Conservation (phyloP, 2,797 vertebrate species). For the Notolabrus celidotus region DNA sequence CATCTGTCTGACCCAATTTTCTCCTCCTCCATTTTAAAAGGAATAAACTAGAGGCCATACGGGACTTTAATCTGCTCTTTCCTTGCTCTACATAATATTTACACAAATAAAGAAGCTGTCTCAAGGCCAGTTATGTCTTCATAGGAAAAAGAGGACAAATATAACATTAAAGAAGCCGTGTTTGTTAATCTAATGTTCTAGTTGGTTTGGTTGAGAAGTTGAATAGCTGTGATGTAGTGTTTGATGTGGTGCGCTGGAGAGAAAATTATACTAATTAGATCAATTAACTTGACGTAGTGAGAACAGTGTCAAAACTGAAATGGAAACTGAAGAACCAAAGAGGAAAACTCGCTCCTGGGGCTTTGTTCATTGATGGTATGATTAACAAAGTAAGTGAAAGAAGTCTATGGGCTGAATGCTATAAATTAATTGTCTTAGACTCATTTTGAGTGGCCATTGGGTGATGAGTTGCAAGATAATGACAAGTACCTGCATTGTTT, state of each 20-base stretch:
- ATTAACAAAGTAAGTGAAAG: slow-evolving; percentile 26
- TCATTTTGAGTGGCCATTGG: slow-evolving; percentile 8
- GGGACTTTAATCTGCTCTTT: slow-evolving; percentile 45
- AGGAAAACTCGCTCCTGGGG: neutral
- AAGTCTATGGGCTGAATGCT: neutral
- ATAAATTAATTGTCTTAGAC: slow-evolving; percentile 18
- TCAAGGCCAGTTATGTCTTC: slow-evolving; percentile 15
- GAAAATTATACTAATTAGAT: slow-evolving; percentile 42
- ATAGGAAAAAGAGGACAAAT: neutral
- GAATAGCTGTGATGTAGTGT: slow-evolving; percentile 14
- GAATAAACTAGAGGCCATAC: slow-evolving; percentile 36
- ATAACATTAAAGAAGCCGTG: slow-evolving; percentile 3
- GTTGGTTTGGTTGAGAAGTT: slow-evolving; percentile 6
- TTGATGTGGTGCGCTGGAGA: slow-evolving; percentile 17
- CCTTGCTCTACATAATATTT: slow-evolving; percentile 4
- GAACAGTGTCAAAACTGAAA: slow-evolving; percentile 19
- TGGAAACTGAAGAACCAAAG: neutral
- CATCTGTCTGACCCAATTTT: neutral
- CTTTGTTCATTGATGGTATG: slow-evolving; percentile 26
- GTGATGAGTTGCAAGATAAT: neutral
- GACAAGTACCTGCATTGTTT: neutral
- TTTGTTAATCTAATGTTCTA: slow-evolving; percentile 28
- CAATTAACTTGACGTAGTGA: slow-evolving; percentile 7
- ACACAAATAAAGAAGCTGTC: neutral
- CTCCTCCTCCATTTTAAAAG: slow-evolving; percentile 34